Evolutionary conservation across 2,888 invertebrate species (phyloP), one percentile per base, ranked within the genome.

Genomic region (Argynnis bischoffii): DNA sequence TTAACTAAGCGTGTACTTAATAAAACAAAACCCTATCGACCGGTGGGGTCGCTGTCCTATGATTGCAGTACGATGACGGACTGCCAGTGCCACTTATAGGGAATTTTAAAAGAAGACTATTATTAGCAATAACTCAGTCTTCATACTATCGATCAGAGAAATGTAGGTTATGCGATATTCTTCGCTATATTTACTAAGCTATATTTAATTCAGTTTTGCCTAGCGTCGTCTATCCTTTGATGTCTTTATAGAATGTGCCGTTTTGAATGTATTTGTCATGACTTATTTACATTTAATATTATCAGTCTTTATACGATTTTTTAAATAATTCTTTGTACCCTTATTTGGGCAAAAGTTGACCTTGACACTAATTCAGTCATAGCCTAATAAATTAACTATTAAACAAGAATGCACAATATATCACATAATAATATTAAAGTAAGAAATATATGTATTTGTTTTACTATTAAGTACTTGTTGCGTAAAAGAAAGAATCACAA

Each of bases 41-140:
- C 76, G 73, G 64, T 71, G 76, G 78, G 89, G 86, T 90, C 88
- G 82, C 81, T 79, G 87, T 77, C 84, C 89, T 83, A 86, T 88
- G 89, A 89, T 89, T 89, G 64, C 56, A 18, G 48, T 78, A 83
- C 79, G 78, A 78, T 79, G 79, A 73, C 72, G 68, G 64, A 55
- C 61, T 61, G 51, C 35, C 61, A 61, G 48, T 55, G 48, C 55
- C 18, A 55, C 31, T 66, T 68, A 67, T 50, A 51, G 67, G 69
- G 69, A 75, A 74, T 68, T 69, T 67, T 66, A 68, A 69, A 71
- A 66, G 53, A 71, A 63, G 50, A 16, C 56, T 63, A 47, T 64
- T 67, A 57, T 48, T 59, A 59, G 16, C 15, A 65, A 61, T 55
- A 66, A 66, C 47, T 50, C 56, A 57, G 48, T 60, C 50, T 67